These are phyloP conservation scores for Thunnus albacares DNA, from an alignment of 2,797 vertebrate species.

Conservation along the genomic window DNA sequence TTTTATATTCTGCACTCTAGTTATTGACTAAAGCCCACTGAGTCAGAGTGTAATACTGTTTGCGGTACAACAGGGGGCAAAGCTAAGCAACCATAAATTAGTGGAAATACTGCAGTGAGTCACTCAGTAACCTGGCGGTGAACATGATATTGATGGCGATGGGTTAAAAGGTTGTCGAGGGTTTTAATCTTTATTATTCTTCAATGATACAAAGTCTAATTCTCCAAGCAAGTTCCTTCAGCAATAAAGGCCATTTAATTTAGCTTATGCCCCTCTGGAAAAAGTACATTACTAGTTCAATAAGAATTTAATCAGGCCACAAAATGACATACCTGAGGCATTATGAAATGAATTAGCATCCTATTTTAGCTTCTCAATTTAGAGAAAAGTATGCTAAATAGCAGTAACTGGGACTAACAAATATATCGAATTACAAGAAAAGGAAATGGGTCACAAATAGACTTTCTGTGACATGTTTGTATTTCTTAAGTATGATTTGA, in stretches of 20 bases:
- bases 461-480: background rate
- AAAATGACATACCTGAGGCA: conserved; percentile 68
- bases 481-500: background rate
- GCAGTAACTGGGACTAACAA: conserved; percentile 44
- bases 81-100: conserved; percentile 18
- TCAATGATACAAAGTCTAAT: background rate
- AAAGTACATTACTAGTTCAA: conserved; percentile 47
- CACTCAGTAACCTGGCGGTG: background rate
- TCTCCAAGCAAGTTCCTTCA: background rate
- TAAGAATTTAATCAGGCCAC: conserved; percentile 63
- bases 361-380: conserved; percentile 56
- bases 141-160: background rate
- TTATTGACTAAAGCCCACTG: background rate
- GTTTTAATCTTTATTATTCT: conserved; percentile 6
- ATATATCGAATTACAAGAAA: conserved; percentile 17
- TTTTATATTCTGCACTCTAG: background rate
- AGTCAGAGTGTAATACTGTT: conserved; percentile 38
- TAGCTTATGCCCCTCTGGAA: conserved; percentile 46
- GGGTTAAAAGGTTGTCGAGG: conserved; percentile 3
- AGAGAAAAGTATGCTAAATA: conserved; percentile 38
- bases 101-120: background rate
- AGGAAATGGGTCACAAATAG: conserved; percentile 17
- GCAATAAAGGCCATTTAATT: conserved; percentile 56
- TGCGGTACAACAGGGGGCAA: conserved; percentile 59
- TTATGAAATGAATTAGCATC: conserved; percentile 55